phyloP scores from a whole-genome alignment of 2,113 vertebrate species.

The Crypturellus undulatus region DNA sequence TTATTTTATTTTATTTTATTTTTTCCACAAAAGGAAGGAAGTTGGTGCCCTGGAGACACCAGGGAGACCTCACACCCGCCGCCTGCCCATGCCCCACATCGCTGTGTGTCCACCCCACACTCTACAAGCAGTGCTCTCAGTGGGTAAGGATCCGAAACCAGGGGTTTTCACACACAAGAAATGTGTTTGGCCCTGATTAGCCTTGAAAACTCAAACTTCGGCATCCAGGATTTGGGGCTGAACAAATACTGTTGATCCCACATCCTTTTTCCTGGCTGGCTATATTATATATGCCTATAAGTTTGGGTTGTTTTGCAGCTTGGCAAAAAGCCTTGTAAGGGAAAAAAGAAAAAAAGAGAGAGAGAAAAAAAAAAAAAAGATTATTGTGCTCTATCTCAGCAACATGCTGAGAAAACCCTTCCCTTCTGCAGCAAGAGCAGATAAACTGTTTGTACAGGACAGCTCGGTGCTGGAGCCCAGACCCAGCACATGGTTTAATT shows the following conservation, averaged over 20 bases:
- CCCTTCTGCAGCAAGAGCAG: neutral
- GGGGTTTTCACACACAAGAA: accelerated
- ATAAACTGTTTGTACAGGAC: neutral
- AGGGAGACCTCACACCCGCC: neutral
- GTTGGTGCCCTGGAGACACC: neutral
- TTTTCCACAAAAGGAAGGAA: neutral
- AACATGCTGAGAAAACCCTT: neutral
- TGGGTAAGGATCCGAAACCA: neutral
- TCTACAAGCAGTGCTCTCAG: accelerated
- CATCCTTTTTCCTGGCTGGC: neutral
- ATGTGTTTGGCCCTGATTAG: neutral
- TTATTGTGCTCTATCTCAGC: neutral
- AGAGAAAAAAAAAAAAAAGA: neutral
- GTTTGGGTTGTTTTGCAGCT: neutral
- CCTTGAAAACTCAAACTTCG: neutral
- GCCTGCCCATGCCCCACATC: neutral
- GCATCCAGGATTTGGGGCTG: neutral
- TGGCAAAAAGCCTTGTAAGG: neutral
- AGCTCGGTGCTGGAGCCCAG: neutral
- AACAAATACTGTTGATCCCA: constrained; percentile 9
- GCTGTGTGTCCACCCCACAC: neutral
- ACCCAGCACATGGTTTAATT: neutral
- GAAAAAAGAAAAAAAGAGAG: neutral
- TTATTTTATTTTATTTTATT: neutral
- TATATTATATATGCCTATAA: neutral